Evolutionary conservation across 2,888 invertebrate genomes (phyloP), one percentile per base, ranked within the genome.

Genomic region (Caenorhabditis afra): DNA sequence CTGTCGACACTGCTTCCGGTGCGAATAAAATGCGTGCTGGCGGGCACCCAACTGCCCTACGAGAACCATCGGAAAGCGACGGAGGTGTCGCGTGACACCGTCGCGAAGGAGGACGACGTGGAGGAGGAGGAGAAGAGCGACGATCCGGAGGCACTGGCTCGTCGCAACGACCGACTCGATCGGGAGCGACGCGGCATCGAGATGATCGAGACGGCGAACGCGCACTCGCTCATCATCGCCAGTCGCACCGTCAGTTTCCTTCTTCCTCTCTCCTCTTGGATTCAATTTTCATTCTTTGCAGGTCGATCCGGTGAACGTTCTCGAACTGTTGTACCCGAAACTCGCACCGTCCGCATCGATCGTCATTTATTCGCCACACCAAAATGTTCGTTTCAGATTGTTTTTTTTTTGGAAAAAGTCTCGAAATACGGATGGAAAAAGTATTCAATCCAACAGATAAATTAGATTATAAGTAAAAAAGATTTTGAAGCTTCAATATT

Each of bases 331-430:
- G 18, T 81, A 77, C 52, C 41, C 61, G 8, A 74, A 65, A 22
- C 73, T 88, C 49, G 79, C 83, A 0, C 73, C 84, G 35, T 76
- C 85, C 4, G 84, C 86, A 10, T 83, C 85, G 3, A 78, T 88
- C 18, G 86, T 86, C n/a, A 79, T 87, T 41, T 88, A 87, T 65
- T 78, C 77, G 29, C 84, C 81, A 1, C 77, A 81, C 61, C 64
- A 80, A 39, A 77, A 81, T 74, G 84, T 84, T 49, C n/a, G 44
- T n/a, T 49, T 68, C n/a, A n/a, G 29, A 29, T 41, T 49, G 1
- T 0, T 37, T 10, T 41, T 29, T 29, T 29, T 29, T 29, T 29
- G 4, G n/a, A n/a, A n/a, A n/a, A n/a, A n/a, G n/a, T 29, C 29
- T 29, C 29, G 29, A 29, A 29, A 7, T 29, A 5, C 29, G 3